Evolutionary conservation across 1,140 invertebrate genomes (phyloP).

Genomic region (Drosophila pectinifera): DNA sequence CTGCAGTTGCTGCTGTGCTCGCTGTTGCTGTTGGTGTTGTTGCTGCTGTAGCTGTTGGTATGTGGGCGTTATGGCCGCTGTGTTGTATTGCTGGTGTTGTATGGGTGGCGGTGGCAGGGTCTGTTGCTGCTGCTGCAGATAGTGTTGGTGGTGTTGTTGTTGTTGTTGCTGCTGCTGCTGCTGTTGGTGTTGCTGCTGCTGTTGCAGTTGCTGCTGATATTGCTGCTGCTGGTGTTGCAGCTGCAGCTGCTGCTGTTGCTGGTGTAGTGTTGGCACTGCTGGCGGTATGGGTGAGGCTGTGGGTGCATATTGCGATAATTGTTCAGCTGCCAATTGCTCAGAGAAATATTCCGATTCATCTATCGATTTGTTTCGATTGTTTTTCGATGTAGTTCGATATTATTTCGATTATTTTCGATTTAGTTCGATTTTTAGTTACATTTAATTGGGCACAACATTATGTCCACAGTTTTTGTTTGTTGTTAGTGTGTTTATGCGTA

Average conservation of each 20-base stretch:
- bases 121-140: constrained; percentile 79
- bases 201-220: constrained; percentile 41
- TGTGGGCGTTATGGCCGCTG: constrained; percentile 78
- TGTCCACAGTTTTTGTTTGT: constrained; percentile 56
- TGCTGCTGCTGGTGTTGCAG: constrained; percentile 40
- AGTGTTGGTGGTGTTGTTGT: constrained; percentile 69
- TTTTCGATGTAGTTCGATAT: constrained; percentile 34
- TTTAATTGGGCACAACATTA: constrained; percentile 26
- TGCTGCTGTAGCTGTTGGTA: constrained; percentile 77
- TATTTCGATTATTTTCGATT: constrained; percentile 18
- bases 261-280: constrained; percentile 50
- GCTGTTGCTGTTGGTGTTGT: constrained; percentile 56
- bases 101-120: constrained; percentile 76
- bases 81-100: constrained; percentile 83
- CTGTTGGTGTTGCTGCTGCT: constrained; percentile 28
- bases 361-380: constrained; percentile 7
- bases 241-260: constrained; percentile 51
- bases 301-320: constrained; percentile 85
- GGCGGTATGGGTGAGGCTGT: constrained; percentile 76
- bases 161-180: constrained; percentile 30
- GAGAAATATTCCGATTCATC: constrained; percentile 85
- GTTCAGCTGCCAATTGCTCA: constrained; percentile 85
- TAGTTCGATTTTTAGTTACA: constrained; percentile 17
- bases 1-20: constrained; percentile 50
- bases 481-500: constrained; percentile 39